phyloP scores from a whole-genome alignment of 2,797 vertebrate species.

The Crypturellus tataupa region DNA sequence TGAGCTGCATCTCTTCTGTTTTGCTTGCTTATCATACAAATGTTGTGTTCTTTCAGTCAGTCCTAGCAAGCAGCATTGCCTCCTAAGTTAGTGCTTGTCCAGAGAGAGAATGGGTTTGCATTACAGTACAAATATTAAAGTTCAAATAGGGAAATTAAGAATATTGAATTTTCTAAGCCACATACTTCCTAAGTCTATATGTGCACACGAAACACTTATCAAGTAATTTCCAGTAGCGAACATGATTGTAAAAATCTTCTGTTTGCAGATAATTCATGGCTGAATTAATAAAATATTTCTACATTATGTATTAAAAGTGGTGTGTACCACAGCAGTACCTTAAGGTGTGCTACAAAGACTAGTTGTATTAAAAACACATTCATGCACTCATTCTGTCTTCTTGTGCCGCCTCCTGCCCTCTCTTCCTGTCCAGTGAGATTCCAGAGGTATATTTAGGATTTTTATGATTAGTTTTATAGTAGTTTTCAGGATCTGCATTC shows the following conservation, averaged over 20 bases:
- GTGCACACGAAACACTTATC: neutral
- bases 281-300: constrained; percentile 20
- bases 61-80: neutral
- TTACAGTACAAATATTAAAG: constrained; percentile 11
- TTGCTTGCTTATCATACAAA: neutral
- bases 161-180: constrained; percentile 1
- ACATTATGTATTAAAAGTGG: neutral
- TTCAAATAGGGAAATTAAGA: constrained; percentile 47
- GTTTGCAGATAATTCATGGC: constrained; percentile 20
- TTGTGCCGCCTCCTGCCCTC: too few relatives aligned
- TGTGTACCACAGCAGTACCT: neutral
- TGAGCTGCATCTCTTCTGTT: neutral
- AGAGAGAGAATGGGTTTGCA: neutral
- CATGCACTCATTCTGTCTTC: neutral
- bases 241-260: constrained; percentile 27
- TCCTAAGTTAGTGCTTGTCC: neutral
- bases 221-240: neutral
- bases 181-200: neutral
- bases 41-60: neutral
- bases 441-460: neutral
- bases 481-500: neutral
- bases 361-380: neutral
- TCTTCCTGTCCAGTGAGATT: neutral
- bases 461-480: neutral
- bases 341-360: neutral